Base-by-base conservation (phyloP, 2,888 invertebrate species). In the Drosophila austrosaltans region DNA sequence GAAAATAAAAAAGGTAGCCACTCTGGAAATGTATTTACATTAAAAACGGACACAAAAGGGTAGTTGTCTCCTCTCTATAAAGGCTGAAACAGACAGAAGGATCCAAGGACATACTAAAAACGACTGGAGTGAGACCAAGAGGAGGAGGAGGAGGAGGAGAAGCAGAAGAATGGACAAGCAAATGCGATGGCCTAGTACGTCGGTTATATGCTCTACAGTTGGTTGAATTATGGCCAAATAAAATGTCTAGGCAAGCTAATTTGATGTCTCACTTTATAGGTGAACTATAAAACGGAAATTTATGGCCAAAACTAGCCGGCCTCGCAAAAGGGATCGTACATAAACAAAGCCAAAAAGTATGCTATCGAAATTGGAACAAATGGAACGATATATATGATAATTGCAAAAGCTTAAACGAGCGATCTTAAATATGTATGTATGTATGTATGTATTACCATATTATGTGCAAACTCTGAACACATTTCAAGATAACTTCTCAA, bases 1-100 rank as follows among this genome's bases (percentile, higher is more conserved):
- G 67, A 25, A 44, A 67, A 71, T 68, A 74, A 60, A 75, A 85
- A 79, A 75, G 73, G 66, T 67, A 61, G 63, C 71, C 66, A 66
- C 66, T 70, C 67, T 76, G 64, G 56, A 72, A 70, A 68, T 61
- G 72, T 75, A 76, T 86, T 83, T 78, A 81, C 81, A 79, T 82
- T 79, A 77, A 67, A 48, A 75, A 73, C 69, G 77, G 73, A 42
- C 74, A 72, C 74, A 70, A 81, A 72, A 66, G 82, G 75, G 72
- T 69, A 39, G 66, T 66, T 67, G 44, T 53, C 28, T 64, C 36
- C 70, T 61, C 61, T 53, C 67, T 58, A 69, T 66, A 58, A 40
- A 28, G 36, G 32, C 53, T 48, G 1, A 12, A 5, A 3, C 8
- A n/a, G 10, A 5, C 6, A n/a, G 12, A 54, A 12, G 54, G 54